Evolutionary conservation across 2,113 vertebrate genomes (phyloP), one percentile per base, ranked within the genome.

Genomic region (Verasper variegatus): DNA sequence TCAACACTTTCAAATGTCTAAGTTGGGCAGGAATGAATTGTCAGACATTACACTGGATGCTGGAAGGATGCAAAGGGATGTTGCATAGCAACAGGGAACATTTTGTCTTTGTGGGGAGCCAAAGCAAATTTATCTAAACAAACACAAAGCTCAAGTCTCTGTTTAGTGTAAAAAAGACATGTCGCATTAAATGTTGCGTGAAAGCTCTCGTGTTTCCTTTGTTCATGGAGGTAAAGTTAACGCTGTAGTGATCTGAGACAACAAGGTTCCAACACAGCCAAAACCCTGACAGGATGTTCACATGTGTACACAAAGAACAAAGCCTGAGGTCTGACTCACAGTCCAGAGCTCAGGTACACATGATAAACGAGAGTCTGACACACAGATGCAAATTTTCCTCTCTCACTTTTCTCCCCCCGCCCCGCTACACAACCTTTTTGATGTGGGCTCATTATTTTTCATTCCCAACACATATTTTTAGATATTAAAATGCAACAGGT

Each of bases 81-180:
- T 81, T 73, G 81, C 75, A 51, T 84, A 76, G 81, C 78, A 87
- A 78, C 85, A 75, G 58, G 47, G 65, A 74, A 47, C 17, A 6
- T 23, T 71, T 62, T 71, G 12, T 60, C 49, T 75, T 64, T 56
- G 21, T 57, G 37, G 9, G 23, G 47, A 45, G 35, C 56, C 52
- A 57, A 68, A 68, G 37, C 20, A 40, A 66, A 74, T 74, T 40
- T 3, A 72, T 62, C 37, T 75, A 27, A 72, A 61, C 56, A 81
- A 74, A 56, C 40, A 68, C 51, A 57, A 26, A 69, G 63, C 51
- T 42, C 55, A 40, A 51, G 24, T 47, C 15, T 35, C 14, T 58
- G 54, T 56, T 23, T 24, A 20, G 20, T 24, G 10, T 57, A 2
- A 24, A 57, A 12, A 69, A 71, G 71, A 42, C 40, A n/a, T 26